Evolutionary conservation across 35 echinoderm and acorn worm species (phyloP).

Genomic region (Chiridota heheva): DNA sequence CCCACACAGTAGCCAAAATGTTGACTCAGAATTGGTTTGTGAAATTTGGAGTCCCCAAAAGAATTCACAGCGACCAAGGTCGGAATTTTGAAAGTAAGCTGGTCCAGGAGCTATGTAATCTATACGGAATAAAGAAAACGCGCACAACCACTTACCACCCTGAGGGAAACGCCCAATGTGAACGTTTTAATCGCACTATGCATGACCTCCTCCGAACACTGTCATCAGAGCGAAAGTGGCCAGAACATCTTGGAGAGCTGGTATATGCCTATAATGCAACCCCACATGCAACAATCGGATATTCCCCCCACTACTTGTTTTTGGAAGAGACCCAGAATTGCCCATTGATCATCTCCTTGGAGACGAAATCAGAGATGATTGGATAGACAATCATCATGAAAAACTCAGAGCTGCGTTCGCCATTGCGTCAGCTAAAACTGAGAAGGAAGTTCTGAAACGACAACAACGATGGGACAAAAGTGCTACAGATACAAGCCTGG

Average conservation of each 20-base stretch:
- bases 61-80: slow-evolving; percentile 75
- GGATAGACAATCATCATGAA: slow-evolving; percentile 50
- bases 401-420: slow-evolving; percentile 40
- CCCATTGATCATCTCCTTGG: slow-evolving; percentile 63
- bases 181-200: slow-evolving; percentile 59
- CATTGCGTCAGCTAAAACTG: slow-evolving; percentile 46
- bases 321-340: slow-evolving; percentile 59
- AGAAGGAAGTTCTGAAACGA: slow-evolving; percentile 42
- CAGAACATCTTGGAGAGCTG: slow-evolving; percentile 57
- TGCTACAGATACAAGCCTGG: slow-evolving; percentile 33
- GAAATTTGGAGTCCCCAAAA: slow-evolving; percentile 56
- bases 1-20: slow-evolving; percentile 56
- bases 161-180: slow-evolving; percentile 59
- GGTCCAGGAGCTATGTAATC: slow-evolving; percentile 55
- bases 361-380: slow-evolving; percentile 1
- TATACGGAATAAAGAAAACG: slow-evolving; percentile 61
- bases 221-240: slow-evolving; percentile 62
- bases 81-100: slow-evolving; percentile 57
- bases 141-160: slow-evolving; percentile 60
- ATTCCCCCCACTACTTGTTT: slow-evolving; percentile 63
- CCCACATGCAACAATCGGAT: slow-evolving; percentile 66
- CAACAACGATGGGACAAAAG: slow-evolving; percentile 18
- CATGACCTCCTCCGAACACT: slow-evolving; percentile 58
- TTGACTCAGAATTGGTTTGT: slow-evolving; percentile 65
- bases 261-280: slow-evolving; percentile 75